Percentiles rank a stretch among this genome's conserved stretches.
phyloP scores from a whole-genome alignment of 2,888 invertebrate genomes.

The Phania funesta region DNA sequence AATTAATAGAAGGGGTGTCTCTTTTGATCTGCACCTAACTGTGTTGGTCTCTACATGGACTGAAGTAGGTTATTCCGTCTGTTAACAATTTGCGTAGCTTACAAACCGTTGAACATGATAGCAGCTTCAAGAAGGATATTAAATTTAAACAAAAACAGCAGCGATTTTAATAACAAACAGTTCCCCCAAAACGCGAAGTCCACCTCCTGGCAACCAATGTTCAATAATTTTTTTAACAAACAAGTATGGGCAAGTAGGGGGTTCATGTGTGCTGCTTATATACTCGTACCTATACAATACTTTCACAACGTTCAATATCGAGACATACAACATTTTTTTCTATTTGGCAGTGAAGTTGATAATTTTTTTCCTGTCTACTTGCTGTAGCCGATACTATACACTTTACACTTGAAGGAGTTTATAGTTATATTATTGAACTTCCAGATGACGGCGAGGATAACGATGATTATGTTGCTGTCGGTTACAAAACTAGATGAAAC shows the following conservation, averaged over 20 bases:
- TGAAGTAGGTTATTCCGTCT: slow-evolving; percentile 36
- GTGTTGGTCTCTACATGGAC: background rate
- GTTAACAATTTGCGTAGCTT: slow-evolving; percentile 61
- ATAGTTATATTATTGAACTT: slow-evolving; percentile 34
- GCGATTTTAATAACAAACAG: slow-evolving; percentile 36
- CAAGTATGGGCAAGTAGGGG: background rate
- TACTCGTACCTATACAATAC: background rate
- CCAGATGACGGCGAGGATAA: background rate
- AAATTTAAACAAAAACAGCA: slow-evolving; percentile 15
- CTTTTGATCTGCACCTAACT: background rate
- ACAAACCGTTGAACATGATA: slow-evolving; percentile 47
- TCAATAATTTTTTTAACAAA: background rate
- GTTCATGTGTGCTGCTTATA: background rate
- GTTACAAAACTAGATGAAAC: slow-evolving; percentile 3
- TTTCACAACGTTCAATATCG: slow-evolving; percentile 17
- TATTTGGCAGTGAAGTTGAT: slow-evolving; percentile 15
- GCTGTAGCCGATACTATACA: slow-evolving; percentile 21
- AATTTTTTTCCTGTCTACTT: slow-evolving; percentile 4
- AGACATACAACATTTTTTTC: slow-evolving; percentile 15
- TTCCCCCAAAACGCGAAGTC: background rate
- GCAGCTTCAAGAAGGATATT: background rate
- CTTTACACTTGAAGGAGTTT: slow-evolving; percentile 35
- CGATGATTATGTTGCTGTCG: slow-evolving; percentile 8
- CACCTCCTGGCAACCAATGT: too few relatives aligned
- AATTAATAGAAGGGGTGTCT: background rate